phyloP scores from a whole-genome alignment of 2,888 invertebrate genomes.

The Agriopis leucophaearia region DNA sequence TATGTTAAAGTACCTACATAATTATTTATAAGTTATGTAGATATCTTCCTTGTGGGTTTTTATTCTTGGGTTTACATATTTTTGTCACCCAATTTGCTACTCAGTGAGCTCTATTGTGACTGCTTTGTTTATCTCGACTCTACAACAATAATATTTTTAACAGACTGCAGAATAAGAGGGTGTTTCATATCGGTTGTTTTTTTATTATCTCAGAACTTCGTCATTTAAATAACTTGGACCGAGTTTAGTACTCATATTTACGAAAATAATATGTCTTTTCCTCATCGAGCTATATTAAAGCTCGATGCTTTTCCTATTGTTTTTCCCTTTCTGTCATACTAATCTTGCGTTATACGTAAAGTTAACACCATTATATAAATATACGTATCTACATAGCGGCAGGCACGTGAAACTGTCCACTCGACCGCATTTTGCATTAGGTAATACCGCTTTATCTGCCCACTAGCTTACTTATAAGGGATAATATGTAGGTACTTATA shows the following conservation, averaged over 20 bases:
- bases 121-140: neutral
- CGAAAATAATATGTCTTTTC: too few species aligned
- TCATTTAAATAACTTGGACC: too few species aligned
- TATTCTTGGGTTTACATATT: neutral
- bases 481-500: slow-evolving; percentile 63
- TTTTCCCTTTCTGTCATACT: too few species aligned
- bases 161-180: neutral
- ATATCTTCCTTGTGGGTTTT: slow-evolving; percentile 14
- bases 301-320: too few species aligned
- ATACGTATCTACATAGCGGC: neutral
- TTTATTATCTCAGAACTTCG: too few species aligned
- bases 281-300: too few species aligned
- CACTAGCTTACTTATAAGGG: slow-evolving; percentile 68
- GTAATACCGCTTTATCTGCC: slow-evolving; percentile 69
- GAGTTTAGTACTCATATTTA: too few species aligned
- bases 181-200: too few species aligned
- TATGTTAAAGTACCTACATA: neutral
- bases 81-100: neutral
- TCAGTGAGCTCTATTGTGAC: neutral
- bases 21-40: neutral
- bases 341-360: too few species aligned
- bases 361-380: too few species aligned
- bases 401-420: slow-evolving; percentile 43
- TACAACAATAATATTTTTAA: too few species aligned
- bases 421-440: slow-evolving; percentile 67